Evolutionary conservation across 1,140 invertebrate genomes (phyloP).

Genomic region (Phymastichus coffea): DNA sequence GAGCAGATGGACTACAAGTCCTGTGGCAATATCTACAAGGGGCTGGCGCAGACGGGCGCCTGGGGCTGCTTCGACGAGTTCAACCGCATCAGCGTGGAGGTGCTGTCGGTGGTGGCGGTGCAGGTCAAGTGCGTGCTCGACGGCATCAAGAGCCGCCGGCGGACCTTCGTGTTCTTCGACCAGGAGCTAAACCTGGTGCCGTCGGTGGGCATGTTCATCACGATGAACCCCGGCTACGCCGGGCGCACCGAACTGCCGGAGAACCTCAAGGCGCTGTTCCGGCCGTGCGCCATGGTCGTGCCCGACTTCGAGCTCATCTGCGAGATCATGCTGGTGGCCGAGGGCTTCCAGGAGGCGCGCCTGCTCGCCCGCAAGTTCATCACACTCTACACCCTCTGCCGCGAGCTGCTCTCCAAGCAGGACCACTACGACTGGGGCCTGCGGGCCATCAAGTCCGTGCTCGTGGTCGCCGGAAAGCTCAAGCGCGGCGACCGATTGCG

Average conservation of each 20-base stretch:
- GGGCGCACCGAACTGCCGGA: slow-evolving; percentile 84
- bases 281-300: slow-evolving; percentile 93
- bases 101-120: slow-evolving; percentile 89
- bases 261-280: slow-evolving; percentile 72
- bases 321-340: slow-evolving; percentile 92
- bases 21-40: slow-evolving; percentile 88
- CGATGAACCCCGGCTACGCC: slow-evolving; percentile 92
- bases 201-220: slow-evolving; percentile 89
- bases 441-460: slow-evolving; percentile 87
- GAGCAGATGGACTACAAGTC: slow-evolving; percentile 97
- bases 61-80: slow-evolving; percentile 97
- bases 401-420: slow-evolving; percentile 86
- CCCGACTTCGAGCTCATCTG: slow-evolving; percentile 91
- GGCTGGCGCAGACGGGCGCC: slow-evolving; percentile 88
- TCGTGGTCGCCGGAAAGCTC: slow-evolving; percentile 86
- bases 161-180: slow-evolving; percentile 81
- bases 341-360: slow-evolving; percentile 87
- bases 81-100: slow-evolving; percentile 90
- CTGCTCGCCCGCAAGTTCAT: slow-evolving; percentile 88
- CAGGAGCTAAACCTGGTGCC: slow-evolving; percentile 74
- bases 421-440: slow-evolving; percentile 96
- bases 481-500: slow-evolving; percentile 68
- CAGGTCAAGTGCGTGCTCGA: slow-evolving; percentile 82
- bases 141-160: slow-evolving; percentile 79
- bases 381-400: slow-evolving; percentile 84